Evolutionary conservation across 2,797 vertebrate genomes (phyloP).

Genomic region (Tarsius wallacei): DNA sequence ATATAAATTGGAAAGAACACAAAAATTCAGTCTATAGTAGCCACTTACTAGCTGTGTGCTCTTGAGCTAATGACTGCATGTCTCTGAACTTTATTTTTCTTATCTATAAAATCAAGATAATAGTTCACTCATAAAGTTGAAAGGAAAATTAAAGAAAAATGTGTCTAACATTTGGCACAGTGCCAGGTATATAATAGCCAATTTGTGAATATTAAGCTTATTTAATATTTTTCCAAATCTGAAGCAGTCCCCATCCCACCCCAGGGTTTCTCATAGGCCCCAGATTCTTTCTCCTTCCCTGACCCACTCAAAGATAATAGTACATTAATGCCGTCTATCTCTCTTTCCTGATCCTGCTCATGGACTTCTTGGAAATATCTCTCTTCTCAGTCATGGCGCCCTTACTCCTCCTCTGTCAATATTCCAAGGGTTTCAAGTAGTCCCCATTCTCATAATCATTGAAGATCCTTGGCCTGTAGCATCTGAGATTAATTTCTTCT

Average conservation of each 20-base stretch:
- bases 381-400: not conserved
- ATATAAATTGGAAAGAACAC: not conserved
- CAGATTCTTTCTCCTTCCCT: not conserved
- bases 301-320: not conserved
- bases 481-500: slow-evolving; percentile 13
- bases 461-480: not conserved
- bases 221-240: not conserved
- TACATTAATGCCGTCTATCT: not conserved
- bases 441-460: not conserved
- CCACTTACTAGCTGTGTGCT: not conserved
- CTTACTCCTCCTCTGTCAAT: not conserved
- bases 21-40: not conserved
- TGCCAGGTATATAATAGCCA: not conserved
- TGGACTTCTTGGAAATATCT: not conserved
- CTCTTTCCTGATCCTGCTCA: not conserved
- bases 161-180: not conserved
- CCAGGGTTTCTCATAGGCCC: not conserved
- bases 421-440: not conserved
- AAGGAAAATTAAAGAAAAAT: slow-evolving; percentile 50
- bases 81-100: slow-evolving; percentile 30
- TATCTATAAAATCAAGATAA: slow-evolving; percentile 53
- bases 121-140: not conserved
- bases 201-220: slow-evolving; percentile 21
- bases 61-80: not conserved
- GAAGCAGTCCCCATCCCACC: not conserved